Evolutionary conservation across 2,113 vertebrate species (phyloP).

Genomic region (Cinclus cinclus): DNA sequence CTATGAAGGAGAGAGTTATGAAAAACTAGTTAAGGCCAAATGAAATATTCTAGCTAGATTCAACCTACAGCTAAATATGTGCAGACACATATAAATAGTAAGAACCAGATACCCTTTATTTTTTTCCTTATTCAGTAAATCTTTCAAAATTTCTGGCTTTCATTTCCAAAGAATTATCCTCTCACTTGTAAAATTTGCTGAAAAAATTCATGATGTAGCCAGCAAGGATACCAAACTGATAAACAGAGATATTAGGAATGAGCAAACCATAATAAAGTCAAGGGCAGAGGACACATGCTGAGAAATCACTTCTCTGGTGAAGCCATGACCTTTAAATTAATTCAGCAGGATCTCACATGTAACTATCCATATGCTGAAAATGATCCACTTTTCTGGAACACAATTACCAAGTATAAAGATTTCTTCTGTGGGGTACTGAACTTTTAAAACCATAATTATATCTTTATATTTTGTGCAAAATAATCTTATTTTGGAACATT

Average conservation of each 20-base stretch:
- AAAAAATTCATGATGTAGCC: not conserved
- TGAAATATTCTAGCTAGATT: not conserved
- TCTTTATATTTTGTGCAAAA: not conserved
- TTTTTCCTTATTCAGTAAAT: not conserved
- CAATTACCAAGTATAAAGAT: not conserved
- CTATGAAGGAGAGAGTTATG: accelerated
- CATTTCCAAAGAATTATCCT: not conserved
- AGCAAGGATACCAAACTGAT: not conserved
- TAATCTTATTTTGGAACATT: not conserved
- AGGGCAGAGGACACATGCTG: not conserved
- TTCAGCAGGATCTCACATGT: not conserved
- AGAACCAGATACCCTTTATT: not conserved
- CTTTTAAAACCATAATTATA: not conserved
- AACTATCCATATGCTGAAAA: not conserved
- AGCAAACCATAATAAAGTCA: not conserved
- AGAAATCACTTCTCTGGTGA: not conserved
- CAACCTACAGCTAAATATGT: not conserved
- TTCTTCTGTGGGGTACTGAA: not conserved
- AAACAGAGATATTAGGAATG: not conserved
- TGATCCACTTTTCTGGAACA: not conserved
- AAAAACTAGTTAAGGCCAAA: not conserved
- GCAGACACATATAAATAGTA: not conserved
- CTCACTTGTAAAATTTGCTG: not conserved
- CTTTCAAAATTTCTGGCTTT: not conserved
- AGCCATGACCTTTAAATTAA: conserved; percentile 5